These are phyloP conservation scores for Troides helena DNA, from an alignment of 2,888 invertebrate genomes.

Conservation along the genomic window DNA sequence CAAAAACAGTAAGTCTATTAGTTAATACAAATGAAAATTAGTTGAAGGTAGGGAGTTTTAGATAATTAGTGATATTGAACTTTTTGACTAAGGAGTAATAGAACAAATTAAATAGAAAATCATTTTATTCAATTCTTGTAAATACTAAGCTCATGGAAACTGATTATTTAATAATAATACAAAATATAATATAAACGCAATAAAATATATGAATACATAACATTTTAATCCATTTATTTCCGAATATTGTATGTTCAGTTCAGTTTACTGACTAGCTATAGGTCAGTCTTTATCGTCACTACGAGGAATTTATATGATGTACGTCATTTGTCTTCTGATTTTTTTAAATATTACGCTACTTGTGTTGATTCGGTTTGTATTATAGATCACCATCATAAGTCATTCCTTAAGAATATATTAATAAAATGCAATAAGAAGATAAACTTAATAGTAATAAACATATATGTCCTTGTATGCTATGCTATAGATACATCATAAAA, in stretches of 20 bases:
- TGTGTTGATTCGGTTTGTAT: background rate
- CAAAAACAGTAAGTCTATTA: background rate
- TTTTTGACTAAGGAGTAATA: background rate
- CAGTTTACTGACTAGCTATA: too few relatives aligned
- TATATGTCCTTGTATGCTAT: too few relatives aligned
- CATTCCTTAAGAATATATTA: background rate
- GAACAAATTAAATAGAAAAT: background rate
- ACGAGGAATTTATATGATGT: too few relatives aligned
- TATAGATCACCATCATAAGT: background rate
- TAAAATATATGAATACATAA: background rate
- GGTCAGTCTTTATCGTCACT: too few relatives aligned
- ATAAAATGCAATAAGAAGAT: too few relatives aligned
- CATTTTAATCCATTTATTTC: too few relatives aligned
- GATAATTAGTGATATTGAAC: background rate
- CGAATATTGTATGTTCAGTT: too few relatives aligned
- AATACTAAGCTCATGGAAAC: background rate
- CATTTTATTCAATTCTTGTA: background rate
- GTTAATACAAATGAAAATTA: background rate
- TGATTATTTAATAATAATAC: background rate
- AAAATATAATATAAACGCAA: background rate
- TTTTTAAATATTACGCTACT: background rate
- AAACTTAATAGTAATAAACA: too few relatives aligned
- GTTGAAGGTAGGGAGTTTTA: background rate
- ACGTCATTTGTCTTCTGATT: too few relatives aligned
- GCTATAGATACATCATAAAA: too few relatives aligned